These are phyloP conservation scores for Chiridota heheva DNA, from an alignment of 35 echinoderm and acorn worm species.

Conservation along the genomic window DNA sequence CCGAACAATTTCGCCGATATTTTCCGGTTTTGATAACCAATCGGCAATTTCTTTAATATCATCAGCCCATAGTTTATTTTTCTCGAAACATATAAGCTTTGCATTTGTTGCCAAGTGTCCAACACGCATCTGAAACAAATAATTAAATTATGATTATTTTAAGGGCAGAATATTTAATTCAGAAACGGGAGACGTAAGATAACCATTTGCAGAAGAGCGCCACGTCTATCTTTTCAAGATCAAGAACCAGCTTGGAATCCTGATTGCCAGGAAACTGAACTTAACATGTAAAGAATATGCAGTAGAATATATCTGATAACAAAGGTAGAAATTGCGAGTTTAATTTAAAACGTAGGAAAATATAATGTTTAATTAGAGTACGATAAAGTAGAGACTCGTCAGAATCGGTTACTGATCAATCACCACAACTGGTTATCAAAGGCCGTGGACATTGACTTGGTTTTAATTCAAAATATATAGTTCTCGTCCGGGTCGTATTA, in stretches of 20 bases:
- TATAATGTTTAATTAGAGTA: too few species aligned
- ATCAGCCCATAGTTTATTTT: constrained; percentile 36
- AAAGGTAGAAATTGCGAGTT: neutral
- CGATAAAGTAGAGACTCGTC: too few species aligned
- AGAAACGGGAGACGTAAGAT: neutral
- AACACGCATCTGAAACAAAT: constrained; percentile 33
- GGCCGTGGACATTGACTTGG: too few species aligned
- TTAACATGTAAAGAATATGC: neutral
- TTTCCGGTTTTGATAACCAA: constrained; percentile 29
- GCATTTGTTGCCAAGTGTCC: constrained; percentile 31
- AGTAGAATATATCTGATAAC: neutral
- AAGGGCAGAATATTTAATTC: neutral
- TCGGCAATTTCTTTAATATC: constrained; percentile 45
- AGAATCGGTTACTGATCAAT: too few species aligned
- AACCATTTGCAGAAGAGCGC: neutral
- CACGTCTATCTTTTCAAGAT: neutral
- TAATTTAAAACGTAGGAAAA: too few species aligned
- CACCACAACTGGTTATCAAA: too few species aligned
- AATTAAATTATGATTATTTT: neutral
- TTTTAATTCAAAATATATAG: too few species aligned
- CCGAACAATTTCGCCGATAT: constrained; percentile 44
- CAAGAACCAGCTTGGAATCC: too few species aligned
- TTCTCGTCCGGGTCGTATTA: too few species aligned
- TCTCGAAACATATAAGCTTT: constrained; percentile 39
- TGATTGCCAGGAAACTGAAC: too few species aligned